A percentile compares a stretch with the other conserved stretches of the same genome.
These are phyloP conservation scores for Drosophila borealis DNA, from an alignment of 2,888 invertebrate species.

Conservation along the genomic window DNA sequence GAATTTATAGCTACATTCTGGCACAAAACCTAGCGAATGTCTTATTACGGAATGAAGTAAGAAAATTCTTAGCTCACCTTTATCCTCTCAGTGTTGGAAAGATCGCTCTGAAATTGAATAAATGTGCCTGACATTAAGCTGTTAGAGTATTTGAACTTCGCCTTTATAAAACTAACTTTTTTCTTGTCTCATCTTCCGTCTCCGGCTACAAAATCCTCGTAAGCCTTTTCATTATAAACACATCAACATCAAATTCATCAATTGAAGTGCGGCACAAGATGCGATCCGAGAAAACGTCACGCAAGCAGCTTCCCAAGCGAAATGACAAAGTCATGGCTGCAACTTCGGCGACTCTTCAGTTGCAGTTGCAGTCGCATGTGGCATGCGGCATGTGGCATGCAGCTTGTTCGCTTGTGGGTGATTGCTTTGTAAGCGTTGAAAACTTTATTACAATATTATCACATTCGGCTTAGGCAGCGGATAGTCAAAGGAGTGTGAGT, in stretches of 20 bases:
- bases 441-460: slow-evolving; percentile 69
- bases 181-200: neutral
- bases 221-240: slow-evolving; percentile 48
- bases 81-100: no score
- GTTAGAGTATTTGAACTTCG: neutral
- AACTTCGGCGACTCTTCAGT: neutral
- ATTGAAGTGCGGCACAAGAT: slow-evolving; percentile 50
- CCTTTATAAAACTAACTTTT: neutral
- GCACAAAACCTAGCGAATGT: no score
- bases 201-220: slow-evolving; percentile 14
- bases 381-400: slow-evolving; percentile 26
- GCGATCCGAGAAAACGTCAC: slow-evolving; percentile 50
- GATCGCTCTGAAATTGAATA: no score
- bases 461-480: slow-evolving; percentile 23
- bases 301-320: slow-evolving; percentile 37
- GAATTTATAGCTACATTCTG: no score
- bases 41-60: no score
- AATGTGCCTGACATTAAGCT: no score
- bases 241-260: slow-evolving; percentile 63
- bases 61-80: no score
- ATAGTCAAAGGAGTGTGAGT: neutral
- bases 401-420: slow-evolving; percentile 47
- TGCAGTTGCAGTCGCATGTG: slow-evolving; percentile 44
- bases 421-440: slow-evolving; percentile 62
- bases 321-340: slow-evolving; percentile 62